Conservation (phyloP, 2,888 invertebrate genomes). For the Ophioninae sp. region DNA sequence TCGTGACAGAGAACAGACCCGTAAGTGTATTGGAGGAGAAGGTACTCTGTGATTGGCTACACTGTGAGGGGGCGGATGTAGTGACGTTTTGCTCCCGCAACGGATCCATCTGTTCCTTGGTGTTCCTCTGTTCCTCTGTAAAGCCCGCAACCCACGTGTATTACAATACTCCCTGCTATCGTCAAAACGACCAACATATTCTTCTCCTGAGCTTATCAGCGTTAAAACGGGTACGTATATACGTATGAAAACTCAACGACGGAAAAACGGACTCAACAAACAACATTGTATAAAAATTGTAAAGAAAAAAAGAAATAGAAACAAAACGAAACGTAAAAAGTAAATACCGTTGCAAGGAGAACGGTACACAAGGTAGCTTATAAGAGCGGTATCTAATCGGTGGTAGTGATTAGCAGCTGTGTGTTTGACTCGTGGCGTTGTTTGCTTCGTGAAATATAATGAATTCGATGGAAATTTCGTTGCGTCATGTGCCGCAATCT, state of each 20-base stretch:
- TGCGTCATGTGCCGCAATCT: slow-evolving; percentile 41
- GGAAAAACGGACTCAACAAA: neutral
- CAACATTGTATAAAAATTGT: neutral
- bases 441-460: slow-evolving; percentile 39
- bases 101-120: slow-evolving; percentile 78
- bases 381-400: slow-evolving; percentile 40
- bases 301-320: neutral
- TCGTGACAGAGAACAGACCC: slow-evolving; percentile 80
- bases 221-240: slow-evolving; percentile 9
- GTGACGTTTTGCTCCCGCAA: slow-evolving; percentile 77
- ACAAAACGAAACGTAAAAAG: slow-evolving; percentile 2
- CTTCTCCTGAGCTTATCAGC: neutral
- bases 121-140: slow-evolving; percentile 79
- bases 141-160: slow-evolving; percentile 73
- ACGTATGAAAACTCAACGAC: slow-evolving; percentile 16
- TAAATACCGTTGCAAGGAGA: slow-evolving; percentile 6
- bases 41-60: slow-evolving; percentile 79
- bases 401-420: slow-evolving; percentile 38
- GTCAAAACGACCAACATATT: slow-evolving; percentile 17
- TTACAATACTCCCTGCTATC: slow-evolving; percentile 50
- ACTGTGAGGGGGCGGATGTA: slow-evolving; percentile 78
- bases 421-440: slow-evolving; percentile 34
- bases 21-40: slow-evolving; percentile 79
- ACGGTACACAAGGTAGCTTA: slow-evolving; percentile 1
- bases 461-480: slow-evolving; percentile 32